Conservation (phyloP, 2,888 invertebrate species). For the Busseola fusca region DNA sequence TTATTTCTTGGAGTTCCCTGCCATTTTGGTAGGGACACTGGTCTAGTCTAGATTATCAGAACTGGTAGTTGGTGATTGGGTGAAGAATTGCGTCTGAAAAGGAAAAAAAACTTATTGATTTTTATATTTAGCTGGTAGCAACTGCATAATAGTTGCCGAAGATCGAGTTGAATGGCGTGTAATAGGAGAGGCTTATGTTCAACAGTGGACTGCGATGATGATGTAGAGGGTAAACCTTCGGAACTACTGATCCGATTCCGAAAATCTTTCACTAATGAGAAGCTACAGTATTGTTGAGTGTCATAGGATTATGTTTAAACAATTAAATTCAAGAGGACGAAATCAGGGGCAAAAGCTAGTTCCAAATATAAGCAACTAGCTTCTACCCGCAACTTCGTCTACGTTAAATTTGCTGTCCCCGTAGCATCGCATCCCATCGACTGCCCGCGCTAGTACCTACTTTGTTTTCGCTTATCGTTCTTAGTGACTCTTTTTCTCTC, state of each 20-base stretch:
- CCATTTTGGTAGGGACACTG: conserved; percentile 24
- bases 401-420: too few species aligned
- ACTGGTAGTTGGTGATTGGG: neutral
- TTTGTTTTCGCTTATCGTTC: too few species aligned
- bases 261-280: neutral
- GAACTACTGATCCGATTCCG: neutral
- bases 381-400: too few species aligned
- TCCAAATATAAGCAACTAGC: neutral
- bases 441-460: too few species aligned
- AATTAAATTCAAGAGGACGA: neutral
- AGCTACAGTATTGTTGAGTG: neutral
- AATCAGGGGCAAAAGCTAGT: neutral
- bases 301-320: neutral
- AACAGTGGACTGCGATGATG: too few species aligned
- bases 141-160: too few species aligned
- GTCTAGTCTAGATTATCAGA: neutral
- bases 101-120: neutral
- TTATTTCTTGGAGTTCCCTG: conserved; percentile 4
- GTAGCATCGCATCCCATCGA: too few species aligned
- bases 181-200: too few species aligned
- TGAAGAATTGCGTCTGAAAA: conserved; percentile 38
- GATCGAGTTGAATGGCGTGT: too few species aligned
- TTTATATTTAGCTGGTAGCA: neutral
- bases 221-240: neutral
- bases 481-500: too few species aligned